These are phyloP conservation scores for Gonatopus flavifemur DNA, from an alignment of 1,140 invertebrate genomes.

Conservation along the genomic window DNA sequence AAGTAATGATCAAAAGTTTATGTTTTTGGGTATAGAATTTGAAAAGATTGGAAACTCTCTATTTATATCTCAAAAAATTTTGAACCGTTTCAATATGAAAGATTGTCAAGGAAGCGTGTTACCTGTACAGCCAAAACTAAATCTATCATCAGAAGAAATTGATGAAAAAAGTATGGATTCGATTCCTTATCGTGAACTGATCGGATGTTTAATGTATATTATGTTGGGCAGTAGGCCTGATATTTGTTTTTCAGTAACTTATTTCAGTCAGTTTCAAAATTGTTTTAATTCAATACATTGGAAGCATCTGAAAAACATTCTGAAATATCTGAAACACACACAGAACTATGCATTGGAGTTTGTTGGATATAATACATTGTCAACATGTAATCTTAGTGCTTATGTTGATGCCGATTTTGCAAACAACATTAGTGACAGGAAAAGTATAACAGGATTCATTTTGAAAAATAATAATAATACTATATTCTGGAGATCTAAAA, in stretches of 20 bases:
- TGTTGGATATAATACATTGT: not conserved
- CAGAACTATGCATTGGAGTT: constrained; percentile 4
- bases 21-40: too few relatives aligned
- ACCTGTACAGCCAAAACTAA: not conserved
- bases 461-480: not conserved
- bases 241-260: not conserved
- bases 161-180: too few relatives aligned
- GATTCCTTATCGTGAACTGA: too few relatives aligned
- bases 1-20: too few relatives aligned
- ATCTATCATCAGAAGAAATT: too few relatives aligned
- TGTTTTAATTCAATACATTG: not conserved
- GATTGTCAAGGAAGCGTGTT: too few relatives aligned
- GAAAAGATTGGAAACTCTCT: too few relatives aligned
- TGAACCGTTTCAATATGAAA: not conserved
- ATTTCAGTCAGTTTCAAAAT: not conserved
- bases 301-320: not conserved
- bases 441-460: not conserved
- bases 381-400: not conserved
- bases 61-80: too few relatives aligned
- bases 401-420: too few relatives aligned
- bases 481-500: not conserved
- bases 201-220: too few relatives aligned
- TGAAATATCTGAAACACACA: not conserved
- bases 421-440: not conserved
- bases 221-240: not conserved